Conservation (phyloP, 2,113 vertebrate species). For the Ammodytes dubius region DNA sequence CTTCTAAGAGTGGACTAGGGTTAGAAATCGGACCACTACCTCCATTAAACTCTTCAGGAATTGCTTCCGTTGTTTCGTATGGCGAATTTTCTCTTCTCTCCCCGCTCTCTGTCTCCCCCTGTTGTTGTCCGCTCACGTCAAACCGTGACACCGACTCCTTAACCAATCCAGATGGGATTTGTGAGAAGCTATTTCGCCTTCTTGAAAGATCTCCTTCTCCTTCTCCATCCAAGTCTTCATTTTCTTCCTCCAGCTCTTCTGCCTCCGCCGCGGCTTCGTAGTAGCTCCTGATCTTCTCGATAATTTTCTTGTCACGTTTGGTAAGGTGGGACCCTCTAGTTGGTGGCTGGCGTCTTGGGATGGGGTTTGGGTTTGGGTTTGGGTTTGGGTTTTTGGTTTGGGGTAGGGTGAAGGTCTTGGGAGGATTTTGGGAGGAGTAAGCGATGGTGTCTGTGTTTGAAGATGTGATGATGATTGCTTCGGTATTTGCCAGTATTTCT, state of each 20-base stretch:
- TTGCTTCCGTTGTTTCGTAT: slow-evolving; percentile 8
- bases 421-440: neutral
- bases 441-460: neutral
- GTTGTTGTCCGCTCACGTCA: slow-evolving; percentile 64
- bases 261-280: slow-evolving; percentile 83
- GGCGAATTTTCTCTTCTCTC: neutral
- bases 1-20: neutral
- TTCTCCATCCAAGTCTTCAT: slow-evolving; percentile 21
- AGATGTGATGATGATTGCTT: no score
- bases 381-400: neutral
- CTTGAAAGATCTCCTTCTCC: slow-evolving; percentile 5
- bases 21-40: neutral
- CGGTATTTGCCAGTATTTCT: neutral
- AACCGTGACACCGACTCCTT: slow-evolving; percentile 84
- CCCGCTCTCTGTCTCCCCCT: slow-evolving; percentile 56
- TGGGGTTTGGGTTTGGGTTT: neutral
- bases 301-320: slow-evolving; percentile 83
- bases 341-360: slow-evolving; percentile 20
- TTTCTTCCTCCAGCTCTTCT: slow-evolving; percentile 24
- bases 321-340: slow-evolving; percentile 64
- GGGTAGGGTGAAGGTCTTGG: neutral
- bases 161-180: slow-evolving; percentile 83
- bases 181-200: slow-evolving; percentile 80
- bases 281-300: slow-evolving; percentile 88
- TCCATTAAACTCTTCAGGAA: neutral